Evolutionary conservation across 2,113 vertebrate species (phyloP).

Genomic region (Aplodontia rufa): DNA sequence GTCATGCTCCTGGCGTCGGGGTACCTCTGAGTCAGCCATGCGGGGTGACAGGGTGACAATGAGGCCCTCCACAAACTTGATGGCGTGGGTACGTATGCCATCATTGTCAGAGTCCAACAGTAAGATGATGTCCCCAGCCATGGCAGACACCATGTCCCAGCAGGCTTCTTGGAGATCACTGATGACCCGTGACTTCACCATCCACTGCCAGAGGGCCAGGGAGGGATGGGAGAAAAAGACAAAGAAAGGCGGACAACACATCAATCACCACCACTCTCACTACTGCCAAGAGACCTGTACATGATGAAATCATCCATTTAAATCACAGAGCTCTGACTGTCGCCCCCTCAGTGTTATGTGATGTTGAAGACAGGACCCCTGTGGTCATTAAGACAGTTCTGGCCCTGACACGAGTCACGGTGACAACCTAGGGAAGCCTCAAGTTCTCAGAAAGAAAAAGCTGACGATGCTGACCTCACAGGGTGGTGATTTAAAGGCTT

Average conservation of each 20-base stretch:
- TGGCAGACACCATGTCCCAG: conserved; percentile 95
- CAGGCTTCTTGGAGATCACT: conserved; percentile 94
- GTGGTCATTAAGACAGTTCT: too few relatives aligned
- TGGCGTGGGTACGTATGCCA: conserved; percentile 95
- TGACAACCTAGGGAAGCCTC: neutral
- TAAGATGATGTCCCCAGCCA: conserved; percentile 92
- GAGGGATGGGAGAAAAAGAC: neutral
- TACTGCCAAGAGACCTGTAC: neutral
- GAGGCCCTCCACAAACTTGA: conserved; percentile 96
- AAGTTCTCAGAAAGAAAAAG: neutral
- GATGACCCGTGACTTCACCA: conserved; percentile 89
- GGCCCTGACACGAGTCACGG: neutral
- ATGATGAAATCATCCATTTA: neutral
- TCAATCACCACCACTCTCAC: neutral
- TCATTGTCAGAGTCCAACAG: conserved; percentile 96
- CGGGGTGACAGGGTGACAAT: conserved; percentile 93
- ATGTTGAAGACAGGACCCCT: neutral
- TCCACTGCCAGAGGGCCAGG: conserved; percentile 86
- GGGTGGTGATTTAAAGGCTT: neutral
- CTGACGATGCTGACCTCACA: neutral
- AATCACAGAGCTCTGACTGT: neutral
- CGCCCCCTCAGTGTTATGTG: neutral
- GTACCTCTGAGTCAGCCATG: conserved; percentile 90
- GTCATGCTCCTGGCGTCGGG: conserved; percentile 92
- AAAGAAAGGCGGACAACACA: neutral